These are phyloP conservation scores for Listronotus bonariensis DNA, from an alignment of 1,140 invertebrate genomes.

Conservation along the genomic window DNA sequence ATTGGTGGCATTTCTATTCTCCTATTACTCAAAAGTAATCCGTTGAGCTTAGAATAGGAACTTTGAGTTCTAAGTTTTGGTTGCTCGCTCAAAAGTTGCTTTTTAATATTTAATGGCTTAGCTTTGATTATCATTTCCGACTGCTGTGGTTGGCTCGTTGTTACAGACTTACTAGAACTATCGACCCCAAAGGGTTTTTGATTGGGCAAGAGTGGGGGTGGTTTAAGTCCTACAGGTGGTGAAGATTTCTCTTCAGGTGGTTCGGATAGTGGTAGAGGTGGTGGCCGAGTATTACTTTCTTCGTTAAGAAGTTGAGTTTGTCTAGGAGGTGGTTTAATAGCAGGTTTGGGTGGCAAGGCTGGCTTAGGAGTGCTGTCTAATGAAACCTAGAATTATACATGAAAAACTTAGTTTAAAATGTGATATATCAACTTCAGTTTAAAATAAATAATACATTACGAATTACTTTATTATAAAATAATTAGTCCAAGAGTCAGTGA, in stretches of 20 bases:
- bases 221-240: conserved; percentile 28
- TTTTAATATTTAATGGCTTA: conserved; percentile 77
- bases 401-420: not conserved
- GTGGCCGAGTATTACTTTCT: conserved; percentile 40
- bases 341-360: conserved; percentile 75
- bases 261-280: conserved; percentile 51
- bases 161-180: conserved; percentile 31
- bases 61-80: conserved; percentile 70
- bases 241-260: conserved; percentile 53
- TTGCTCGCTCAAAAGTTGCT: conserved; percentile 74
- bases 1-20: conserved; percentile 81
- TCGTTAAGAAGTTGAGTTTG: conserved; percentile 57
- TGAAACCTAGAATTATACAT: conserved; percentile 51
- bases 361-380: conserved; percentile 65
- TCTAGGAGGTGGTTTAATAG: conserved; percentile 60
- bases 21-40: conserved; percentile 70
- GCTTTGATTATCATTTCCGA: conserved; percentile 74
- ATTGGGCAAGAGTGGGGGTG: conserved; percentile 46
- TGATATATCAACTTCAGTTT: too few species aligned
- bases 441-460: too few species aligned
- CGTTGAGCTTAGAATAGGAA: conserved; percentile 59
- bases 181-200: conserved; percentile 13
- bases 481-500: too few species aligned
- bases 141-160: conserved; percentile 48
- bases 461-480: too few species aligned